These are phyloP conservation scores for Tolmerus cingulatus DNA, from an alignment of 2,888 invertebrate genomes.

Conservation along the genomic window DNA sequence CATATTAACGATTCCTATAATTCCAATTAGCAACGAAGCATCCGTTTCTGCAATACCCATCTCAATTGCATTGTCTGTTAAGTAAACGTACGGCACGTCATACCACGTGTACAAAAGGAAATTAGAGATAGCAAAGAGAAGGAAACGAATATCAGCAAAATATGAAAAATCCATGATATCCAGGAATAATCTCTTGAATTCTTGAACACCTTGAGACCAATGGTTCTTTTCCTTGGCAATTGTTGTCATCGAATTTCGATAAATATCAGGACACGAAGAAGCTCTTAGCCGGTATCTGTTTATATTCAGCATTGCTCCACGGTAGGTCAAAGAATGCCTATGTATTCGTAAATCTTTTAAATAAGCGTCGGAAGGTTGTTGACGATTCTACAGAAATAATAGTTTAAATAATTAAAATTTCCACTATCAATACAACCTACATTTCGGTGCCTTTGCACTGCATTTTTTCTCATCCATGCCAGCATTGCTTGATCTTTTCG, in stretches of 20 bases:
- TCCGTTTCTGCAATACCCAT: conserved; percentile 77
- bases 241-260: conserved; percentile 84
- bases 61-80: conserved; percentile 80
- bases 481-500: conserved; percentile 49
- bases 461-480: conserved; percentile 47
- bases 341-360: conserved; percentile 78
- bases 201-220: conserved; percentile 78
- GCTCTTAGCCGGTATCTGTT: conserved; percentile 81
- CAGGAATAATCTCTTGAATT: conserved; percentile 77
- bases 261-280: conserved; percentile 90
- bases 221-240: conserved; percentile 77
- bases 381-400: conserved; percentile 43
- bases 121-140: conserved; percentile 85
- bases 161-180: conserved; percentile 85
- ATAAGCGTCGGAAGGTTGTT: conserved; percentile 64
- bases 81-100: conserved; percentile 92
- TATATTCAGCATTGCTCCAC: conserved; percentile 87
- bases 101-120: conserved; percentile 91
- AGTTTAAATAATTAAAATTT: not conserved
- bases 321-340: conserved; percentile 80
- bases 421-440: not conserved
- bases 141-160: conserved; percentile 76
- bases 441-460: conserved; percentile 22
- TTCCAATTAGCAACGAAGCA: conserved; percentile 82
- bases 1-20: conserved; percentile 89